Evolutionary conservation across 2,888 invertebrate species (phyloP).

Genomic region (Pyrrhosoma nymphula): DNA sequence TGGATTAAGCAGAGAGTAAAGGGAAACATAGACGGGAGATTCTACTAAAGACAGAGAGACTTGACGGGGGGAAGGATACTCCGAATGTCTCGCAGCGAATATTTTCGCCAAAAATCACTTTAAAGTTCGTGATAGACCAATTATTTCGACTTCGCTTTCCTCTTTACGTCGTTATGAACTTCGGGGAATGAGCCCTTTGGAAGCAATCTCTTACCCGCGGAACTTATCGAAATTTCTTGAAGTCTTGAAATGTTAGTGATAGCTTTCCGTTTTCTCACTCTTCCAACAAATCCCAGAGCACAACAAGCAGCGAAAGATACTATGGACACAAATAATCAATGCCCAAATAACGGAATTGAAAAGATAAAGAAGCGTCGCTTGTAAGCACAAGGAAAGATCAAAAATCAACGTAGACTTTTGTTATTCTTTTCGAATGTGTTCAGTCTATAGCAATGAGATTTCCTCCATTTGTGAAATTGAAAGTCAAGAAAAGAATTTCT

Average conservation of each 20-base stretch:
- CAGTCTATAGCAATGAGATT: too few species aligned
- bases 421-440: too few species aligned
- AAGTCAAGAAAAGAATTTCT: too few species aligned
- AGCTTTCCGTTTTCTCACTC: neutral
- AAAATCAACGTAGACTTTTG: too few species aligned
- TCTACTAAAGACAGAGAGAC: too few species aligned
- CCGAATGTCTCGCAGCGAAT: neutral
- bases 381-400: neutral
- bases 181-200: neutral
- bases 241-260: neutral
- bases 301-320: neutral
- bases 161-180: neutral
- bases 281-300: neutral
- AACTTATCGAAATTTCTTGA: neutral
- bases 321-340: neutral
- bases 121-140: neutral
- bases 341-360: neutral
- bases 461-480: too few species aligned
- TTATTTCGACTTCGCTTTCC: neutral
- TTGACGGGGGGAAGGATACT: neutral
- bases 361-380: neutral
- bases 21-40: neutral
- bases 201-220: neutral
- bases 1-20: neutral
- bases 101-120: constrained; percentile 19